A percentile compares a stretch with the other conserved stretches of the same genome.
Evolutionary conservation across 2,113 vertebrate species (phyloP).

Genomic region (Xiphorhynchus elegans): DNA sequence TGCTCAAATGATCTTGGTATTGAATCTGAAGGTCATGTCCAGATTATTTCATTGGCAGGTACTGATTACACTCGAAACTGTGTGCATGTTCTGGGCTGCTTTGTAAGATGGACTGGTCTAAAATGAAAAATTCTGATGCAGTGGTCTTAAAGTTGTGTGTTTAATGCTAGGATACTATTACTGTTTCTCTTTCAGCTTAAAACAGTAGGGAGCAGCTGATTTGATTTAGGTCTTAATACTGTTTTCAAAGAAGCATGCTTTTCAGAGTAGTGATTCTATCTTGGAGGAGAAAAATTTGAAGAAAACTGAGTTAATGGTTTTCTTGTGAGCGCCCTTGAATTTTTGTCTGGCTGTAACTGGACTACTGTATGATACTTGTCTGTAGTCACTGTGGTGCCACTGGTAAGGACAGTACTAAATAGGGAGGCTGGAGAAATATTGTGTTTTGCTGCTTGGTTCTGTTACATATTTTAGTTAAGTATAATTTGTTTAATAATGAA

Average conservation of each 20-base stretch:
- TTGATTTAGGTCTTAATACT: constrained; percentile 11
- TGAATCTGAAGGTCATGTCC: constrained; percentile 65
- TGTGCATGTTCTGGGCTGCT: constrained; percentile 22
- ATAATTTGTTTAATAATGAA: background rate
- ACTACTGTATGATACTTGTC: background rate
- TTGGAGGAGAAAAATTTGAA: constrained; percentile 23
- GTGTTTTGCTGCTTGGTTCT: constrained; percentile 39
- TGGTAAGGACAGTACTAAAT: background rate
- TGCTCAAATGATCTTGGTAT: constrained; percentile 35
- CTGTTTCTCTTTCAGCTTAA: constrained; percentile 30
- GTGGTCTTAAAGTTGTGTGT: constrained; percentile 52
- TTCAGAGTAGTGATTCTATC: constrained; percentile 23
- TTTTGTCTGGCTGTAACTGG: constrained; percentile 3
- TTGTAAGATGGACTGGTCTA: constrained; percentile 14
- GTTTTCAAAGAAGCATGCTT: constrained; percentile 24
- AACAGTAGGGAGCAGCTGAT: constrained; percentile 37
- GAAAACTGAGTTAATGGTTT: constrained; percentile 45
- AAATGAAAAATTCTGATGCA: constrained; percentile 28
- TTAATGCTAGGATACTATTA: constrained; percentile 15
- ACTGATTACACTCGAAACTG: constrained; percentile 48
- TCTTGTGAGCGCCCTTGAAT: constrained; percentile 23
- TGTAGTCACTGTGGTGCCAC: constrained; percentile 11
- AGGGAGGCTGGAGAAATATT: background rate
- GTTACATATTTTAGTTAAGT: constrained; percentile 1
- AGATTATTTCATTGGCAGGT: constrained; percentile 73